phyloP scores from a whole-genome alignment of 2,113 vertebrate genomes.

The Etheostoma cragini region DNA sequence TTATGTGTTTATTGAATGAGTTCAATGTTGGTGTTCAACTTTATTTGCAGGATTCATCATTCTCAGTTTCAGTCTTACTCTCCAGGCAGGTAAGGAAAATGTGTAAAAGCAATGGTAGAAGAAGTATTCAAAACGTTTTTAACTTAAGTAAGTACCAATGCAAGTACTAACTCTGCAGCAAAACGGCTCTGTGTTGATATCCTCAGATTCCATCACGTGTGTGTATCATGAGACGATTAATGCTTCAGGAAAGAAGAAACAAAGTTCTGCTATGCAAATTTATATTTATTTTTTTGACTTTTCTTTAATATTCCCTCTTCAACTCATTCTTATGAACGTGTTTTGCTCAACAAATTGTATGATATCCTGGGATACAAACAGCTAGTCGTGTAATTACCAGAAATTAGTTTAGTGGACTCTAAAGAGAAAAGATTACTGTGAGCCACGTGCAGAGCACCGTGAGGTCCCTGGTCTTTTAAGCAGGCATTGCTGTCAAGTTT shows the following conservation, averaged over 20 bases:
- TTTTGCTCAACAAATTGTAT: too few species aligned
- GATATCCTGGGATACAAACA: too few species aligned
- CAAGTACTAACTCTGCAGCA: not conserved
- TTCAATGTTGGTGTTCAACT: not conserved
- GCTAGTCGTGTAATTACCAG: too few species aligned
- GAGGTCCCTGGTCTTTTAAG: too few species aligned
- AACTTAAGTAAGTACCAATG: too few species aligned
- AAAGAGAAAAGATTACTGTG: too few species aligned
- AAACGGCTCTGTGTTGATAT: not conserved
- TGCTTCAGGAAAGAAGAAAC: not conserved
- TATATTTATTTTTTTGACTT: not conserved
- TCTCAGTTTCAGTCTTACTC: not conserved
- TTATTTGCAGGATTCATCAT: slow-evolving; percentile 2
- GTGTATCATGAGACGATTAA: not conserved
- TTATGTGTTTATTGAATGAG: not conserved
- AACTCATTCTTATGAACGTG: too few species aligned
- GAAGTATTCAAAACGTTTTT: not conserved
- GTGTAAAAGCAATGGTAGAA: not conserved
- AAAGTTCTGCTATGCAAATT: not conserved
- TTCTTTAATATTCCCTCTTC: not conserved
- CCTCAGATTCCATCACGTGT: not conserved
- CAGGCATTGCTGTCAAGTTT: too few species aligned
- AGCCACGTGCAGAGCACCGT: too few species aligned
- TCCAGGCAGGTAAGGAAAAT: slow-evolving; percentile 30
- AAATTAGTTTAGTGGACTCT: too few species aligned